Evolutionary conservation across 1,140 invertebrate species (phyloP).

Genomic region (Nomia melanderi): DNA sequence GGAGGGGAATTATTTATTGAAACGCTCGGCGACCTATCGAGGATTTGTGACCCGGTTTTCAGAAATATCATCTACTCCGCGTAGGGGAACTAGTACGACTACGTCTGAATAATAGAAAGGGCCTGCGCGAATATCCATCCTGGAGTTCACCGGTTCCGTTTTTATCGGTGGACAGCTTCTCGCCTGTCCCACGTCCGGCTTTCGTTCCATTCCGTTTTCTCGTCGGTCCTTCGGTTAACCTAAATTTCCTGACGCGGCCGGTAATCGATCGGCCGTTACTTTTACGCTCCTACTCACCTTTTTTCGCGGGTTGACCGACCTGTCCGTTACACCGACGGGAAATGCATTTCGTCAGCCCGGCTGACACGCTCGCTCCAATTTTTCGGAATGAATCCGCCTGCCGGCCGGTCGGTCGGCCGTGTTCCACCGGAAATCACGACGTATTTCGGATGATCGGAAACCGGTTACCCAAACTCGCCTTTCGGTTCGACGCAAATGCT

Average conservation of each 20-base stretch:
- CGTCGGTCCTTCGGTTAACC: slow-evolving; percentile 64
- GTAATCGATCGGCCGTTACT: slow-evolving; percentile 62
- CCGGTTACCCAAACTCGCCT: too few species aligned
- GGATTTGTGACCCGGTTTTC: slow-evolving; percentile 41
- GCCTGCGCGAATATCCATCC: slow-evolving; percentile 17
- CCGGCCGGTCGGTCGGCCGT: too few species aligned
- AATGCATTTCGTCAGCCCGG: slow-evolving; percentile 27
- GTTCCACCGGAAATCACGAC: too few species aligned
- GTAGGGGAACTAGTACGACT: slow-evolving; percentile 6
- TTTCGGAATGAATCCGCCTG: slow-evolving; percentile 15
- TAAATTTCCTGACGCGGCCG: slow-evolving; percentile 60
- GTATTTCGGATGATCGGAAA: too few species aligned
- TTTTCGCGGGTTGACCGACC: background rate
- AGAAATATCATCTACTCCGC: slow-evolving; percentile 32
- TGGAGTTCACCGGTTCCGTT: slow-evolving; percentile 11
- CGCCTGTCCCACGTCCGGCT: slow-evolving; percentile 14
- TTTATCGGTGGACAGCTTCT: slow-evolving; percentile 46
- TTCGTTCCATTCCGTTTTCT: too few species aligned
- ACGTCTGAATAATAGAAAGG: slow-evolving; percentile 44
- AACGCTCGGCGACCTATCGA: slow-evolving; percentile 12
- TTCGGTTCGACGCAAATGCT: too few species aligned
- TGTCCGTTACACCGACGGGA: background rate
- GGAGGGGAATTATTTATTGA: background rate
- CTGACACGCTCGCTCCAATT: slow-evolving; percentile 50
- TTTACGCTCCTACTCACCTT: background rate